phyloP scores from a whole-genome alignment of 1,140 invertebrate genomes.

The Leucophenga varia region DNA sequence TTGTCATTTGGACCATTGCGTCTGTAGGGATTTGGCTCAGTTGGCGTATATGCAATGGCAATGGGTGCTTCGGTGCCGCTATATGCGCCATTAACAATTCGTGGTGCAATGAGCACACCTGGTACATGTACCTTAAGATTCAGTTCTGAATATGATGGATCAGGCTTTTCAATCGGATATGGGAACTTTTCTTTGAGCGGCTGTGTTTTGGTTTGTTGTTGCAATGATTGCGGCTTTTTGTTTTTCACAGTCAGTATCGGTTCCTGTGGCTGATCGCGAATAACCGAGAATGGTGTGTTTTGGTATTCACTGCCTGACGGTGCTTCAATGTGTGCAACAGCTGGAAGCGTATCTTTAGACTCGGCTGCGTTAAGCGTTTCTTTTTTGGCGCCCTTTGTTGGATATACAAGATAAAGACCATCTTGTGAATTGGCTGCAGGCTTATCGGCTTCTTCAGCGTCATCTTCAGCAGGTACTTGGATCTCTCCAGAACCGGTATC shows the following conservation, averaged over 20 bases:
- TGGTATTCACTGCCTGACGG: constrained; percentile 41
- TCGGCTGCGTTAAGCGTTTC: constrained; percentile 6
- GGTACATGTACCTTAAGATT: constrained; percentile 23
- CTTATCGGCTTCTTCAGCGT: constrained; percentile 29
- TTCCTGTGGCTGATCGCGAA: constrained; percentile 58
- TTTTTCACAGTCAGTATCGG: constrained; percentile 57
- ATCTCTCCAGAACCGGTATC: constrained; percentile 44
- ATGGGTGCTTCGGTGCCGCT: constrained; percentile 58
- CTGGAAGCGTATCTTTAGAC: constrained; percentile 13
- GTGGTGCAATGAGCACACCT: constrained; percentile 32
- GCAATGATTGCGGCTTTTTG: constrained; percentile 43
- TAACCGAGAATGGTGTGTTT: constrained; percentile 51
- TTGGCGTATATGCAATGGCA: constrained; percentile 60
- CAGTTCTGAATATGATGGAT: constrained; percentile 37
- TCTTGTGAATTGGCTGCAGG: constrained; percentile 13
- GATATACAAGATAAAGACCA: constrained; percentile 67
- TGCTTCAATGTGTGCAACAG: constrained; percentile 20
- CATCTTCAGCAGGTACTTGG: constrained; percentile 48
- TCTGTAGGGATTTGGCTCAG: constrained; percentile 41
- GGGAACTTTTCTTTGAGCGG: constrained; percentile 62
- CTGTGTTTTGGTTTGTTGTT: constrained; percentile 38
- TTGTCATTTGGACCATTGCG: constrained; percentile 18
- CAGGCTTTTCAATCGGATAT: constrained; percentile 63
- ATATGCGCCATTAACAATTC: constrained; percentile 40
- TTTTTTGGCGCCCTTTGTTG: constrained; percentile 46